Base-by-base conservation (phyloP, 2,888 invertebrate genomes). In the Lepidochrysops patricia region DNA sequence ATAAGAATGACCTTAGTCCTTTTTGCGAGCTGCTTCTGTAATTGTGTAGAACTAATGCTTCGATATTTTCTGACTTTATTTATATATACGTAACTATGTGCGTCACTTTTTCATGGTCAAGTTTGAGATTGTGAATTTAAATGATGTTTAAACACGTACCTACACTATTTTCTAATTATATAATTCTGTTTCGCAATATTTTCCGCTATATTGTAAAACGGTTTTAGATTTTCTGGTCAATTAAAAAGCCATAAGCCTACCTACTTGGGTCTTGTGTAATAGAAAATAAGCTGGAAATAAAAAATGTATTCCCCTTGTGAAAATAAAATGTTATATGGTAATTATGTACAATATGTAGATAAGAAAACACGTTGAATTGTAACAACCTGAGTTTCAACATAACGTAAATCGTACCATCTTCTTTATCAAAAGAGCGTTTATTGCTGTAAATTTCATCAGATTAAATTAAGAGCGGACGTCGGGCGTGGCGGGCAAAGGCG, bases 1-100 rank as follows among this genome's bases (percentile, higher is more conserved):
- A 70, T 72, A 68, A 67, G 64, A 67, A 61, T 67, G 76, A 70
- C 81, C 80, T 74, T 73, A 76, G 69, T 72, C 68, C 76, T 76
- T 78, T 82, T 79, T 77, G 78, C 71, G 68, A 73, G 72, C 72
- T 68, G 71, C 74, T 72, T 76, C 72, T 69, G 71, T 74, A 77
- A 74, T 72, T 69, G 71, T 70, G 70, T 72, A 71, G 73, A 72
- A 72, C 67, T 70, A 67, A 60, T 64, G 63, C 64, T 57, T 60
- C 60, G 58, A 65, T 64, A 64, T 68, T 64, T 62, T 62, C 60
- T 62, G 60, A 57, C 54, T 66, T 66, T 65, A 59, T 60, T 19
- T 62, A 61, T 63, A 61, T 63, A 60, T 62, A 57, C 62, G 60
- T 54, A 62, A 56, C 54, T 62, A 49, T 34, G 56, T 60, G 60